Evolutionary conservation across 2,113 vertebrate genomes (phyloP).

Genomic region (Cryptomyrus ogoouensis): DNA sequence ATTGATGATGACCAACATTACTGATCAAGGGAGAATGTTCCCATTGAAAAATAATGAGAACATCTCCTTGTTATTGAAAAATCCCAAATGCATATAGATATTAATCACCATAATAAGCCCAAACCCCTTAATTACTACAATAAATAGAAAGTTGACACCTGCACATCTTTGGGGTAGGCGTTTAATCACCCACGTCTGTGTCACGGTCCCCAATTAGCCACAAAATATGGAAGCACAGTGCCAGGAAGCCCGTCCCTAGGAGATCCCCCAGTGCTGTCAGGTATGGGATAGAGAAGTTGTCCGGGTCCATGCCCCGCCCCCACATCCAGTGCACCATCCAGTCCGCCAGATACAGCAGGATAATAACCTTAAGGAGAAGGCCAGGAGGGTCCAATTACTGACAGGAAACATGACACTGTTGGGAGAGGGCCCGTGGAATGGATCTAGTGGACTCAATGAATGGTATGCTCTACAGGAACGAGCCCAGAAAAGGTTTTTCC

Average conservation of each 20-base stretch:
- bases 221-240: constrained; percentile 91
- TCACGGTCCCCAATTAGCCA: constrained; percentile 97
- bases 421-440: background rate
- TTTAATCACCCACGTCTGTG: constrained; percentile 78
- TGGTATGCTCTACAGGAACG: background rate
- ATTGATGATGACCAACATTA: constrained; percentile 29
- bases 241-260: constrained; percentile 90
- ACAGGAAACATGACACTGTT: background rate
- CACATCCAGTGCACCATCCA: constrained; percentile 99
- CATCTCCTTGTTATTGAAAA: constrained; percentile 45
- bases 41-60: constrained; percentile 99
- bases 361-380: constrained; percentile 70
- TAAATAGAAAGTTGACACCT: constrained; percentile 33
- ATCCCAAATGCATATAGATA: constrained; percentile 42
- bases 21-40: constrained; percentile 53
- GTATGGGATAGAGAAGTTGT: constrained; percentile 99
- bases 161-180: constrained; percentile 20
- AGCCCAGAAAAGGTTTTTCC: background rate
- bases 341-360: constrained; percentile 95
- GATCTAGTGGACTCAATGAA: background rate
- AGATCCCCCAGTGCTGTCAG: constrained; percentile 93
- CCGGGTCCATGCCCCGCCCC: constrained; percentile 88
- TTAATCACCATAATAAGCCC: constrained; percentile 40
- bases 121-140: constrained; percentile 37
- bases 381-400: background rate